These are phyloP conservation scores for Sylvietta virens DNA, from an alignment of 2,113 vertebrate genomes.

Conservation along the genomic window DNA sequence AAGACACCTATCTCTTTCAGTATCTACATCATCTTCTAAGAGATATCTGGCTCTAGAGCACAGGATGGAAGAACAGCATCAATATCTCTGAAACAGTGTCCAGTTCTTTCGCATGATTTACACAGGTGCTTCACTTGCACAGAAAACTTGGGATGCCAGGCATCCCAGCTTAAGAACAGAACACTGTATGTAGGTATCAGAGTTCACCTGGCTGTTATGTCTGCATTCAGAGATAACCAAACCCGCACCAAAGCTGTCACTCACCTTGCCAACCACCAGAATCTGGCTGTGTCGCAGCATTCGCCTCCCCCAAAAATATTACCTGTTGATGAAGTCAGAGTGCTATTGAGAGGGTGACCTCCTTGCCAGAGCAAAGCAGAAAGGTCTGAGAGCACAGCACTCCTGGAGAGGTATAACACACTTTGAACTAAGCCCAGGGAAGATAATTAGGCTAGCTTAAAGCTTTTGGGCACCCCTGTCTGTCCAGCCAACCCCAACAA, in stretches of 20 bases:
- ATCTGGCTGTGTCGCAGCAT: background rate
- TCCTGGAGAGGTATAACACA: background rate
- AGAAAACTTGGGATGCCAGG: background rate
- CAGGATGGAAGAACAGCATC: background rate
- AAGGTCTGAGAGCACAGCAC: background rate
- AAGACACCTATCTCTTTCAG: background rate
- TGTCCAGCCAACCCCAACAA: background rate
- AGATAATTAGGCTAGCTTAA: background rate
- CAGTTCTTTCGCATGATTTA: background rate
- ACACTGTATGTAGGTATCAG: rapidly evolving
- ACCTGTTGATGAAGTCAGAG: background rate
- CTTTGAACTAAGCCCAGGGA: background rate
- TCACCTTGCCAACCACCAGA: background rate
- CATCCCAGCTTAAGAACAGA: background rate
- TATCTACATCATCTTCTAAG: background rate
- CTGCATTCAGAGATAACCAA: background rate
- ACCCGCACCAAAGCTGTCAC: background rate
- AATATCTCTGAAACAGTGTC: rapidly evolving
- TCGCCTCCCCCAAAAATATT: rapidly evolving
- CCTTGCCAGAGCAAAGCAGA: background rate
- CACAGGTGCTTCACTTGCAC: background rate
- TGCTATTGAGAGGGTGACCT: rapidly evolving
- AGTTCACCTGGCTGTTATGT: background rate
- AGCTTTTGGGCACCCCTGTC: background rate
- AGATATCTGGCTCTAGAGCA: background rate